Evolutionary conservation across 2,888 invertebrate species (phyloP).

Genomic region (Chloroclystis v-ata): DNA sequence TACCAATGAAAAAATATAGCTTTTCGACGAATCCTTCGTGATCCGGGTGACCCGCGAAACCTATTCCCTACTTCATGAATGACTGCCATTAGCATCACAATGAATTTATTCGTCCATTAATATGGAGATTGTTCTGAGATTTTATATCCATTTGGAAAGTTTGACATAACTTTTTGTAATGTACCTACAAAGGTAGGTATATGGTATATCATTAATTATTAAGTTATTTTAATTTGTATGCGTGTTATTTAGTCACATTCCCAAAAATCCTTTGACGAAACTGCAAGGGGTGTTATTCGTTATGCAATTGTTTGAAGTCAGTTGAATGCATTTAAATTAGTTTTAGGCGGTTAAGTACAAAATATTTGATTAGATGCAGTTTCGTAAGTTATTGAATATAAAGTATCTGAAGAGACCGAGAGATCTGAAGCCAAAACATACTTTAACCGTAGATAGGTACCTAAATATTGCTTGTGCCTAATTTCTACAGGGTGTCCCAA

Average conservation of each 20-base stretch:
- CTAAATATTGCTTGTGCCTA: slow-evolving; percentile 34
- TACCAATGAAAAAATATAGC: too few species aligned
- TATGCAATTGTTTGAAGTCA: slow-evolving; percentile 53
- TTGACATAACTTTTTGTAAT: slow-evolving; percentile 29
- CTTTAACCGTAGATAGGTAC: slow-evolving; percentile 37
- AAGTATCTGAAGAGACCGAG: too few species aligned
- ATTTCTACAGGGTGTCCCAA: slow-evolving; percentile 13
- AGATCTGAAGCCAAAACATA: slow-evolving; percentile 60
- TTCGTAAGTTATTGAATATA: slow-evolving; percentile 46
- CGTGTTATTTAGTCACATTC: slow-evolving; percentile 51
- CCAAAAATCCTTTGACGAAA: slow-evolving; percentile 50
- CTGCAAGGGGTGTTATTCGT: slow-evolving; percentile 39
- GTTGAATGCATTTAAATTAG: slow-evolving; percentile 71
- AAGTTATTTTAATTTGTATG: slow-evolving; percentile 14
- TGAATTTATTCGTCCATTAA: slow-evolving; percentile 39
- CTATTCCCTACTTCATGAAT: slow-evolving; percentile 43
- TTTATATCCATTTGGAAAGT: slow-evolving; percentile 31
- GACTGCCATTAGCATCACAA: slow-evolving; percentile 32
- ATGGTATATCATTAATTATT: slow-evolving; percentile 25
- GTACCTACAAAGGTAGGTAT: too few species aligned
- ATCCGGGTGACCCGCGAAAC: neutral
- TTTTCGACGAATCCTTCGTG: too few species aligned
- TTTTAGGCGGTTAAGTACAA: slow-evolving; percentile 67
- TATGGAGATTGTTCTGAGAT: slow-evolving; percentile 35
- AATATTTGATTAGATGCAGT: slow-evolving; percentile 54